These are phyloP conservation scores for Tigriopus japonicus DNA, from an alignment of 1,140 invertebrate species.

Conservation along the genomic window DNA sequence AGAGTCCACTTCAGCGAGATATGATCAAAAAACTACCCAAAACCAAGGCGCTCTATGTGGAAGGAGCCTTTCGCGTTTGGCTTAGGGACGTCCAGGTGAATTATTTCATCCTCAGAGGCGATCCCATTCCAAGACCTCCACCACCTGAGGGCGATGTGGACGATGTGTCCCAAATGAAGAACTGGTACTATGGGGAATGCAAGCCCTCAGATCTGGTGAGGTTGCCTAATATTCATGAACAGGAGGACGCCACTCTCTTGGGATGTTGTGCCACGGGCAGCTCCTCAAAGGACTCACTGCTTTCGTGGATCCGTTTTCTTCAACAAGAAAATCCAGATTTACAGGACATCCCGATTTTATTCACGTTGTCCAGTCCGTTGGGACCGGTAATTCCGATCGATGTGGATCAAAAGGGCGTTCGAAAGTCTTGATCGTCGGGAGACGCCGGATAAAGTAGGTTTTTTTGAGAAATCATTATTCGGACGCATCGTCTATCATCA, in stretches of 20 bases:
- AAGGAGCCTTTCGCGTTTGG: slow-evolving; percentile 70
- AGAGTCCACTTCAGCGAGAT: slow-evolving; percentile 43
- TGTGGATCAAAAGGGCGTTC: not conserved
- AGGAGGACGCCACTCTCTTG: slow-evolving; percentile 76
- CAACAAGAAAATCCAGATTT: slow-evolving; percentile 56
- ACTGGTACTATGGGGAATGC: slow-evolving; percentile 20
- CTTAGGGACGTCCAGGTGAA: slow-evolving; percentile 47
- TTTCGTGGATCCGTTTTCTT: slow-evolving; percentile 77
- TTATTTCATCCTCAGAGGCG: slow-evolving; percentile 65
- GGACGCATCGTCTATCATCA: no score
- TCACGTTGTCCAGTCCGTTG: slow-evolving; percentile 36
- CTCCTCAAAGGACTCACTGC: slow-evolving; percentile 49
- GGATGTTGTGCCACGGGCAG: slow-evolving; percentile 70
- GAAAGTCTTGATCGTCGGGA: no score
- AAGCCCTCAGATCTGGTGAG: slow-evolving; percentile 19
- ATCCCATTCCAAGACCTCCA: slow-evolving; percentile 29
- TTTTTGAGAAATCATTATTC: no score
- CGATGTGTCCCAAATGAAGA: slow-evolving; percentile 32
- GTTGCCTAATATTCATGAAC: slow-evolving; percentile 57
- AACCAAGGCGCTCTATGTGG: slow-evolving; percentile 56
- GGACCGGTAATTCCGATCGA: slow-evolving; percentile 20
- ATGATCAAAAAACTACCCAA: slow-evolving; percentile 47
- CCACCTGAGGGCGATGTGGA: slow-evolving; percentile 33
- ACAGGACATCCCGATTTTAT: slow-evolving; percentile 52
- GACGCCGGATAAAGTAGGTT: no score